Evolutionary conservation across 2,797 vertebrate species (phyloP).

Genomic region (Propithecus deckenii): DNA sequence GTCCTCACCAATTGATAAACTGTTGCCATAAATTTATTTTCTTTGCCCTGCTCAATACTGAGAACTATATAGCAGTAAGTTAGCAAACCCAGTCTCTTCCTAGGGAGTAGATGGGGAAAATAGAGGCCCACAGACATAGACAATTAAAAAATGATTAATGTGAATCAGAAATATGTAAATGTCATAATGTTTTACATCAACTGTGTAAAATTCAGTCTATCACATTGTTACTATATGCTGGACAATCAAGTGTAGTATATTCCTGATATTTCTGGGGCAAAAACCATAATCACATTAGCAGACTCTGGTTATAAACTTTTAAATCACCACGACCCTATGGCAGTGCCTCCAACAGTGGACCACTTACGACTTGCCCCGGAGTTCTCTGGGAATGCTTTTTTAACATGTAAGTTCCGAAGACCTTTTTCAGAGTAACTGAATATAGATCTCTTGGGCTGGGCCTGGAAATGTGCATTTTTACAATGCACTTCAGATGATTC

Average conservation of each 20-base stretch:
- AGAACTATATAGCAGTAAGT: neutral
- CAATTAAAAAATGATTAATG: neutral
- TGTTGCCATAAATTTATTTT: neutral
- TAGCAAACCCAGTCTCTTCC: neutral
- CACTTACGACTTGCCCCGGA: neutral
- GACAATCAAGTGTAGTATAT: neutral
- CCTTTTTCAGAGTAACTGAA: neutral
- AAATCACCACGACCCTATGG: neutral
- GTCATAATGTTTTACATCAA: neutral
- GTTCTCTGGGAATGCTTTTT: neutral
- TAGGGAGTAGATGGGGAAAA: neutral
- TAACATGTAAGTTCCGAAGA: neutral
- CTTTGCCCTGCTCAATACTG: neutral
- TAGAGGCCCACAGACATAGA: neutral
- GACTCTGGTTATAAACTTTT: neutral
- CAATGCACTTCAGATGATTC: neutral
- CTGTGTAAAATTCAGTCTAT: neutral
- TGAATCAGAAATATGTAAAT: neutral
- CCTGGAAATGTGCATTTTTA: neutral
- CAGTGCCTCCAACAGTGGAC: neutral
- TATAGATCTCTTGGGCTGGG: neutral
- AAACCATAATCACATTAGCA: neutral
- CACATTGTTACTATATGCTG: neutral
- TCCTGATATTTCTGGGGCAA: neutral
- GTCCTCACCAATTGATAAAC: neutral